phyloP scores from a whole-genome alignment of 2,888 invertebrate genomes.

The Drosophila pseudotalamancana region DNA sequence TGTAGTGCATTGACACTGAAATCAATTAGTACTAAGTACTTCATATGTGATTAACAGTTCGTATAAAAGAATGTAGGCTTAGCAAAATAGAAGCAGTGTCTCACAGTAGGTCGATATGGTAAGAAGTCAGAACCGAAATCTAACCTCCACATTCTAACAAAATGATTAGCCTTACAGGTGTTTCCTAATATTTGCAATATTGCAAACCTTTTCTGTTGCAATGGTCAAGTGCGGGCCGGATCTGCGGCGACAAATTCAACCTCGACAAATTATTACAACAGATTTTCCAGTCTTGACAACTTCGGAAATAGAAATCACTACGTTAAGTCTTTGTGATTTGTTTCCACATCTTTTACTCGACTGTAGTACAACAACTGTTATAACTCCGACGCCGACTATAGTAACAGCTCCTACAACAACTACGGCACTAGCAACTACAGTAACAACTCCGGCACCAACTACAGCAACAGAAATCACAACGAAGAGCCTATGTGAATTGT shows the following conservation, averaged over 20 bases:
- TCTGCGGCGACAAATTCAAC: not conserved
- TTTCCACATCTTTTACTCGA: too few relatives aligned
- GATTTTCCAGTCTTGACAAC: too few relatives aligned
- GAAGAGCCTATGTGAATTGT: too few relatives aligned
- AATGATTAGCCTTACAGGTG: not conserved
- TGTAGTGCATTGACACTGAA: not conserved
- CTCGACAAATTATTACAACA: too few relatives aligned
- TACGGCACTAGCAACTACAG: too few relatives aligned
- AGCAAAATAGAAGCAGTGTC: not conserved
- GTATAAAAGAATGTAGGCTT: not conserved
- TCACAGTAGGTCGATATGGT: not conserved
- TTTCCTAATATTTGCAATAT: not conserved
- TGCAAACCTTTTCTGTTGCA: not conserved
- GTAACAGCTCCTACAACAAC: too few relatives aligned
- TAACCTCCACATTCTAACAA: not conserved
- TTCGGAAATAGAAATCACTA: too few relatives aligned
- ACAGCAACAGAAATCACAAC: too few relatives aligned
- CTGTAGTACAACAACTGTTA: too few relatives aligned
- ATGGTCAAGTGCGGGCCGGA: not conserved
- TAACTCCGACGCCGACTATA: too few relatives aligned
- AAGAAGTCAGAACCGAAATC: not conserved
- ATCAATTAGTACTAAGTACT: not conserved
- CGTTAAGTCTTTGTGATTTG: too few relatives aligned
- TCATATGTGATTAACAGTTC: not conserved
- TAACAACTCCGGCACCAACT: too few relatives aligned